Percentiles rank a stretch among this genome's conserved stretches.
phyloP scores from a whole-genome alignment of 2,113 vertebrate genomes.

The Sorex fumeus region DNA sequence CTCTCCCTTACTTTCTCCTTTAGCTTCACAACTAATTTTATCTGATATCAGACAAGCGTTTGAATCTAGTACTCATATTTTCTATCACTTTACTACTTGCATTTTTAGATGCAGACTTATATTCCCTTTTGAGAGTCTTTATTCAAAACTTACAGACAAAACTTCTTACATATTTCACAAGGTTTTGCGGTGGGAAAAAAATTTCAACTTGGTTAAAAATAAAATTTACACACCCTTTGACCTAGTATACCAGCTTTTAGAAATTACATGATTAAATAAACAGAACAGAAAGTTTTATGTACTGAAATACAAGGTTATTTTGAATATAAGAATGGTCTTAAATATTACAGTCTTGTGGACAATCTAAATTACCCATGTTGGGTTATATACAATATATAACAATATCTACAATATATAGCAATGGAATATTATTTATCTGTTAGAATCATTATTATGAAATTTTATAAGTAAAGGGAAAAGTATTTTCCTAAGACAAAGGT shows the following conservation, averaged over 20 bases:
- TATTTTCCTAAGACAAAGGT: neutral
- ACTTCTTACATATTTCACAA: neutral
- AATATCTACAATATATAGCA: neutral
- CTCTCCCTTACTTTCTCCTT: neutral
- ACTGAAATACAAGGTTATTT: slow-evolving; percentile 22
- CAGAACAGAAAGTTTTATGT: neutral
- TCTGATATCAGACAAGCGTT: neutral
- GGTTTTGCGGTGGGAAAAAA: slow-evolving; percentile 20
- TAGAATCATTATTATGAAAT: slow-evolving; percentile 36
- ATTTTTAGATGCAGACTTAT: slow-evolving; percentile 10
- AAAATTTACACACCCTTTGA: slow-evolving; percentile 16
- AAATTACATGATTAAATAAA: slow-evolving; percentile 53
- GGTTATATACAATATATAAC: slow-evolving; percentile 31
- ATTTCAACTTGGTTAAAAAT: slow-evolving; percentile 26
- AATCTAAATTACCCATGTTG: neutral
- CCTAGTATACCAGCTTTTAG: neutral
- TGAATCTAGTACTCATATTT: neutral
- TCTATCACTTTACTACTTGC: slow-evolving; percentile 36
- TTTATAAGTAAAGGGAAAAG: too few relatives aligned
- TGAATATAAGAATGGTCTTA: slow-evolving; percentile 3
- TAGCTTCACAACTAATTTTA: slow-evolving; percentile 4
- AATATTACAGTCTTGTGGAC: slow-evolving; percentile 43
- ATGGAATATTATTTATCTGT: neutral
- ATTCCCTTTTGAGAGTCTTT: neutral
- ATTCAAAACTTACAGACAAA: too few relatives aligned